Evolutionary conservation across 2,888 invertebrate species (phyloP), one percentile per base, ranked within the genome.

Genomic region (Diloba caeruleocephala): DNA sequence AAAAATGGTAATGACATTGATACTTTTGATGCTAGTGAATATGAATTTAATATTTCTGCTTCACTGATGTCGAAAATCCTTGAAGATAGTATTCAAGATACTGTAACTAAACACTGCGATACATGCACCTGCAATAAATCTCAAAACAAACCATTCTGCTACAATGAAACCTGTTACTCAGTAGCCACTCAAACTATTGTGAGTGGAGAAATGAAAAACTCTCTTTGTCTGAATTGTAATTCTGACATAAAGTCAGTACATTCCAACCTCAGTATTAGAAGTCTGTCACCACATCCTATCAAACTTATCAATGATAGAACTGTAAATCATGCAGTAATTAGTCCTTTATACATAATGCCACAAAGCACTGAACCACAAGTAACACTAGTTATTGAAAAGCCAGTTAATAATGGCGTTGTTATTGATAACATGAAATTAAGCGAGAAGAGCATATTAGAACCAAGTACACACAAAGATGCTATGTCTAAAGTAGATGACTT

Each of bases 61-160:
- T 97, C 98, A 7, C 96, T 98, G 42, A 97, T 98, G 97, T 98
- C 98, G 1, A 98, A 98, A 93, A 97, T 98, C 58, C 93, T 98
- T 21, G 97, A 98, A 87, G 98, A 98, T 78, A 94, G 97, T 55
- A 97, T 98, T 72, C 96, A 96, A 55, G 97, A 98, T 64, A 95
- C 96, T 46, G 95, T 96, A 42, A 94, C 96, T 1, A 97, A 97
- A 84, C 97, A 97, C 80, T 97, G 97, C 87, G 96, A 96, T 76
- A 97, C 97, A 1, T 97, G 97, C 77, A 95, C 95, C 32, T 97
- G 97, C 83, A 94, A 95, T 45, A 89, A 95, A 86, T 76, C 89
- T 4, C 92, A 93, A 64, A 89, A 81, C 41, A 94, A 94, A 74
- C 94, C 94, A 7, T 94, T 94, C 67, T 92, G 92, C 60, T 94